Conservation (phyloP, 2,113 vertebrate genomes). For the Taxidea taxus region DNA sequence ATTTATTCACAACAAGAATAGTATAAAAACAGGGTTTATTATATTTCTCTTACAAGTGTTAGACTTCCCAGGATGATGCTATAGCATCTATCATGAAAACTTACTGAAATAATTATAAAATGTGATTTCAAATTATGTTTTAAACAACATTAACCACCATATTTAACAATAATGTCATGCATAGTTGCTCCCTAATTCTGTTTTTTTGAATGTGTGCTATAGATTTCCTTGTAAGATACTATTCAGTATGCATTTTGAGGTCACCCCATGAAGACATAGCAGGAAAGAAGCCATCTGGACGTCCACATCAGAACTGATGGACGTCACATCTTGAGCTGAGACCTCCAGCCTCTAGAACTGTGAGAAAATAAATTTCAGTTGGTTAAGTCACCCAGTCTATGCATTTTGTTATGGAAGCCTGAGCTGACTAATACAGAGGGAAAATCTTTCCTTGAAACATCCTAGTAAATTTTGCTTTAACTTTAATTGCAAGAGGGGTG, state of each 20-base stretch:
- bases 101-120: slow-evolving; percentile 5
- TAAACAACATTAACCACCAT: not conserved
- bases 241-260: not conserved
- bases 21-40: not conserved
- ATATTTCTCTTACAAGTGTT: not conserved
- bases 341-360: not conserved
- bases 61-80: not conserved
- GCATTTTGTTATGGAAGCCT: not conserved
- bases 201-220: not conserved
- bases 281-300: not conserved
- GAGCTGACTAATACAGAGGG: not conserved
- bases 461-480: not conserved
- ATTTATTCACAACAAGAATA: not conserved
- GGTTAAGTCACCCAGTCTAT: not conserved
- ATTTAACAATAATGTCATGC: not conserved
- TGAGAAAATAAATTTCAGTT: not conserved
- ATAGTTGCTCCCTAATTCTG: not conserved
- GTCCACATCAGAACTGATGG: not conserved
- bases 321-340: not conserved
- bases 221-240: not conserved
- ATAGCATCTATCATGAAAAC: not conserved
- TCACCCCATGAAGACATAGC: not conserved
- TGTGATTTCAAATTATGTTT: not conserved
- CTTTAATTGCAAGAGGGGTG: not conserved
- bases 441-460: not conserved